Evolutionary conservation across 2,888 invertebrate species (phyloP).

Genomic region (Selenia dentaria): DNA sequence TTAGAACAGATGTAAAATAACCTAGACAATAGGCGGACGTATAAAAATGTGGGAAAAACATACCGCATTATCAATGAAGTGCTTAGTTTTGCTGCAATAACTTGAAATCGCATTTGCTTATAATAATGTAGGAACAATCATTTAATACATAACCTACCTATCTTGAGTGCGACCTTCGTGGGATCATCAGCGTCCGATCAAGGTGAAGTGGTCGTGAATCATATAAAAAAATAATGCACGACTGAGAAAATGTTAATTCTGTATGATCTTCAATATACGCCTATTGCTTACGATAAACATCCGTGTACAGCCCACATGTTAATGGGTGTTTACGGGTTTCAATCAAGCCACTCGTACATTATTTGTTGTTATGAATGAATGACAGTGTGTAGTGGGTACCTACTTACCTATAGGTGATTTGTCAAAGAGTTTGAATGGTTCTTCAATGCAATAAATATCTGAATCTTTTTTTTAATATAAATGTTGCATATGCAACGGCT

Average conservation of each 20-base stretch:
- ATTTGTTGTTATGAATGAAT: slow-evolving; percentile 24
- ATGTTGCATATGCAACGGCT: too few relatives aligned
- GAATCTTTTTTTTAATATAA: too few relatives aligned
- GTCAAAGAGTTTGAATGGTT: too few relatives aligned
- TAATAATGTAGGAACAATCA: not conserved
- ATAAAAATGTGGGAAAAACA: slow-evolving; percentile 62
- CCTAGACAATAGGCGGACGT: slow-evolving; percentile 71
- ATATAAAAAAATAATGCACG: slow-evolving; percentile 55
- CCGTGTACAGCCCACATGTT: slow-evolving; percentile 32
- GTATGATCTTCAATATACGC: slow-evolving; percentile 24
- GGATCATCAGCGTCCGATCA: slow-evolving; percentile 47
- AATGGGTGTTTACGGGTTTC: slow-evolving; percentile 10
- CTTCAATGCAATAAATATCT: too few relatives aligned
- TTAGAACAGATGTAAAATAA: slow-evolving; percentile 42
- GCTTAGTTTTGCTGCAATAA: slow-evolving; percentile 38
- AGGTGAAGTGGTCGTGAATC: slow-evolving; percentile 58
- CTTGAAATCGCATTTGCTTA: slow-evolving; percentile 1
- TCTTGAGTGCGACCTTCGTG: slow-evolving; percentile 49
- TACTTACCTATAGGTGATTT: too few relatives aligned
- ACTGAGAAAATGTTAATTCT: slow-evolving; percentile 35
- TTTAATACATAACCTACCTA: slow-evolving; percentile 7
- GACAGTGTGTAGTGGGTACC: too few relatives aligned
- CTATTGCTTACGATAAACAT: slow-evolving; percentile 29
- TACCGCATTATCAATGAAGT: slow-evolving; percentile 43
- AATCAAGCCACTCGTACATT: slow-evolving; percentile 15